A percentile compares a stretch with the other conserved stretches of the same genome.
Conservation (phyloP, 2,888 invertebrate genomes). For the Slavum lentiscoides region DNA sequence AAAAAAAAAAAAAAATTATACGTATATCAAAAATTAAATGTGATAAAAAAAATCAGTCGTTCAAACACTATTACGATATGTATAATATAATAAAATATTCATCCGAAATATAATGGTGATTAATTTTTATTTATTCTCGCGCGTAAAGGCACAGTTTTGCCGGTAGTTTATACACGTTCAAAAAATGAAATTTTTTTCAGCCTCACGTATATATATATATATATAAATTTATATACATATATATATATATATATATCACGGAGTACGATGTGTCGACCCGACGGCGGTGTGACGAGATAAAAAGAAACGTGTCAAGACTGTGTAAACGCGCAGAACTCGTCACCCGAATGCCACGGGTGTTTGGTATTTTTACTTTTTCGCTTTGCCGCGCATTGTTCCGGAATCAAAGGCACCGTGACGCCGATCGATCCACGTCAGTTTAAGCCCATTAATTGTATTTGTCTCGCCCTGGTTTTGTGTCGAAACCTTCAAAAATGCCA, state of each 20-base stretch:
- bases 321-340: neutral
- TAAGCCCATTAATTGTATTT: conserved; percentile 4
- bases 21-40: no score
- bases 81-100: no score
- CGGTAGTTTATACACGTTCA: no score
- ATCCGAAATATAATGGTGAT: neutral
- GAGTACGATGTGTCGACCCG: neutral
- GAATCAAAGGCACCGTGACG: neutral
- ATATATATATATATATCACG: no score
- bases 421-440: conserved; percentile 19
- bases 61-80: no score
- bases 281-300: neutral
- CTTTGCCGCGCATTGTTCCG: neutral
- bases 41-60: no score
- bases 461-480: neutral
- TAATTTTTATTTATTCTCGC: neutral
- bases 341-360: neutral
- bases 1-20: no score
- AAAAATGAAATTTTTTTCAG: no score
- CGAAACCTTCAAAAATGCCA: conserved; percentile 17
- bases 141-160: no score
- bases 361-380: neutral
- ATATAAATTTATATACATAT: no score
- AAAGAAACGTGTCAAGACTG: conserved; percentile 2
- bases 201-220: no score